phyloP scores from a whole-genome alignment of 2,797 vertebrate genomes.

The Melanotaenia nigrans region DNA sequence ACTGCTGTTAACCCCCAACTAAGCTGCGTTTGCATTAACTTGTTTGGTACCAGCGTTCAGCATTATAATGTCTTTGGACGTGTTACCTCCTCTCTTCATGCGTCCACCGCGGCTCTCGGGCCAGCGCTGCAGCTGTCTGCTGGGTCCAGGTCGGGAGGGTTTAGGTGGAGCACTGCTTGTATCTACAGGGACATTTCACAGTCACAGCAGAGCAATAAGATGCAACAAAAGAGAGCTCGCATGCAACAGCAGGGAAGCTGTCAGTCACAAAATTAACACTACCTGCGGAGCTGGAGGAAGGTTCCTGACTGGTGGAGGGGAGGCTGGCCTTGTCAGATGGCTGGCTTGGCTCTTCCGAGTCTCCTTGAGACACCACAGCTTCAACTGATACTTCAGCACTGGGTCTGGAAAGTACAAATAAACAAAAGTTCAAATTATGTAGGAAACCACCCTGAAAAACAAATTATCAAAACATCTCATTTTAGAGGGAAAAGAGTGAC shows the following conservation, averaged over 20 bases:
- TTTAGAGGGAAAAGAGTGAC: not conserved
- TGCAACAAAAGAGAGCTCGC: not conserved
- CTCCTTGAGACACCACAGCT: conserved; percentile 88
- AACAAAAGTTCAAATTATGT: not conserved
- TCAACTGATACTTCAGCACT: conserved; percentile 83
- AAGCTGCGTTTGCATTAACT: not conserved
- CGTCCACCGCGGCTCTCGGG: conserved; percentile 88
- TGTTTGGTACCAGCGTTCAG: not conserved
- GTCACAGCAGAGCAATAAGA: not conserved
- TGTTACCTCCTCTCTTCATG: conserved; percentile 89
- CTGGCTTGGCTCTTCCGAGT: conserved; percentile 88
- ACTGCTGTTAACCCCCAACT: too few relatives aligned
- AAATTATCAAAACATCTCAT: not conserved
- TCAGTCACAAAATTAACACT: not conserved
- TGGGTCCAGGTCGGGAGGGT: conserved; percentile 83
- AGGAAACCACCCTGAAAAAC: not conserved
- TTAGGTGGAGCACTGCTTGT: conserved; percentile 88
- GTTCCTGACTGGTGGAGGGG: conserved; percentile 95
- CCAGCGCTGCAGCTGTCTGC: conserved; percentile 91
- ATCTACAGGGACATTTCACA: conserved; percentile 77
- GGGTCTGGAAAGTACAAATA: conserved; percentile 44
- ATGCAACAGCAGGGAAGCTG: not conserved
- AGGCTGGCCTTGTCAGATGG: conserved; percentile 88
- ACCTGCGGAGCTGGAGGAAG: conserved; percentile 95
- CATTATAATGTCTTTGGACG: not conserved